These are phyloP conservation scores for Scelioninae gen. 2 DNA, from an alignment of 2,888 invertebrate species.

Conservation along the genomic window DNA sequence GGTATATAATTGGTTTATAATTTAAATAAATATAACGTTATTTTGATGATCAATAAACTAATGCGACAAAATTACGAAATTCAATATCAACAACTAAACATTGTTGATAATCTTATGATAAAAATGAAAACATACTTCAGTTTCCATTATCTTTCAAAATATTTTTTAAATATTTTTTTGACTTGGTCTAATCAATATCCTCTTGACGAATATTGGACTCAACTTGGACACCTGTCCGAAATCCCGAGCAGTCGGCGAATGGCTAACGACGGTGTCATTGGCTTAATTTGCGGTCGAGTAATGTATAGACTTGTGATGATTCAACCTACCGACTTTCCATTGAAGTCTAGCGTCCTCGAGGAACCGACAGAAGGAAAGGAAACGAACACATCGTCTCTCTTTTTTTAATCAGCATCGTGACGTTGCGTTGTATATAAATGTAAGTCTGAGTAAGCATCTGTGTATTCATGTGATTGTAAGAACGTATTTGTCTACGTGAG, in stretches of 20 bases:
- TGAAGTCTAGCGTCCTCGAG: conserved; percentile 48
- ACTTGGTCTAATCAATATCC: conserved; percentile 42
- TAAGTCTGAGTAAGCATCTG: no score
- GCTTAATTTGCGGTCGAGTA: conserved; percentile 48
- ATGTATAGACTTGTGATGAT: conserved; percentile 55
- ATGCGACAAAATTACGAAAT: no score
- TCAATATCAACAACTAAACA: no score
- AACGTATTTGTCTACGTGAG: conserved; percentile 1
- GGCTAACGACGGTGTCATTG: conserved; percentile 49
- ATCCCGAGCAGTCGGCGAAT: conserved; percentile 43
- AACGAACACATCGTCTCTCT: conserved; percentile 31
- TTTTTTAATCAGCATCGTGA: conserved; percentile 49
- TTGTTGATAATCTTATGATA: no score
- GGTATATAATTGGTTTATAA: no score
- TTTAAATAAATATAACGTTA: no score
- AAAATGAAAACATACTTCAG: no score
- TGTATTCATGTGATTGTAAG: conserved; percentile 4
- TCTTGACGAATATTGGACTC: conserved; percentile 16
- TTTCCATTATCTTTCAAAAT: no score
- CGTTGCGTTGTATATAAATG: background rate
- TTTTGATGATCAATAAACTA: no score
- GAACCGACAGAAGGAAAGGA: conserved; percentile 13
- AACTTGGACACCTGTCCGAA: conserved; percentile 49
- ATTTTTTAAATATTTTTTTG: no score
- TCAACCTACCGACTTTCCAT: conserved; percentile 52